These are phyloP conservation scores for Sylvicola cinctus DNA, from an alignment of 2,888 invertebrate genomes.

Conservation along the genomic window DNA sequence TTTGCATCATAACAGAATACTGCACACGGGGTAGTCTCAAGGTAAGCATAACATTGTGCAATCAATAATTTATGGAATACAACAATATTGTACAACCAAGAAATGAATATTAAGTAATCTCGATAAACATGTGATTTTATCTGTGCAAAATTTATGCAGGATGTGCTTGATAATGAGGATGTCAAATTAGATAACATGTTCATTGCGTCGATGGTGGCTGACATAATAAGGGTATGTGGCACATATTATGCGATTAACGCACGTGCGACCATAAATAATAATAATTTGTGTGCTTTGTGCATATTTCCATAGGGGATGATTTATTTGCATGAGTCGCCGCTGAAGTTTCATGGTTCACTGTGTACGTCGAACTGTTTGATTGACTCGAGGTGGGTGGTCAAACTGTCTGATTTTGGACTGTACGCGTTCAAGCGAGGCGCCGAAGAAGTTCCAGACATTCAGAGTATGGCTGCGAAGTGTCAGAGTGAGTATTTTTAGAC, in stretches of 20 bases:
- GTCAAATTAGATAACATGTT: constrained; percentile 93
- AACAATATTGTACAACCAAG: too few species aligned
- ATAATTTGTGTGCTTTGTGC: not conserved
- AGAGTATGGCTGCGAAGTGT: constrained; percentile 35
- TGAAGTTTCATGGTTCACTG: constrained; percentile 70
- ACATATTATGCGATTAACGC: not conserved
- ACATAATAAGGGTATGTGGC: constrained; percentile 69
- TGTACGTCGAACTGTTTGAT: constrained; percentile 84
- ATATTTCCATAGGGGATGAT: constrained; percentile 51
- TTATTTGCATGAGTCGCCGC: constrained; percentile 71
- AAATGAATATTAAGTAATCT: too few species aligned
- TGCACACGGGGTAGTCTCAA: constrained; percentile 79
- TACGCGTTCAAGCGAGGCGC: constrained; percentile 66
- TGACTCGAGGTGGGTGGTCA: constrained; percentile 88
- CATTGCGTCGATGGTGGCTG: constrained; percentile 82
- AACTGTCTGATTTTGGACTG: constrained; percentile 79
- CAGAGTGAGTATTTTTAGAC: constrained; percentile 34
- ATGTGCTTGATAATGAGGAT: constrained; percentile 87
- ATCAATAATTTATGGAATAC: too few species aligned
- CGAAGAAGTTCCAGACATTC: constrained; percentile 39
- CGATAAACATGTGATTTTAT: not conserved
- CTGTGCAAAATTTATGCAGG: constrained; percentile 30
- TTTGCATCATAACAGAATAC: constrained; percentile 75
- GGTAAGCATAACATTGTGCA: constrained; percentile 32
- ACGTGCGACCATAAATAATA: too few species aligned